Percentiles rank a stretch among this genome's conserved stretches.
Conservation (phyloP, 2,888 invertebrate genomes). For the Tetragnatha montana region DNA sequence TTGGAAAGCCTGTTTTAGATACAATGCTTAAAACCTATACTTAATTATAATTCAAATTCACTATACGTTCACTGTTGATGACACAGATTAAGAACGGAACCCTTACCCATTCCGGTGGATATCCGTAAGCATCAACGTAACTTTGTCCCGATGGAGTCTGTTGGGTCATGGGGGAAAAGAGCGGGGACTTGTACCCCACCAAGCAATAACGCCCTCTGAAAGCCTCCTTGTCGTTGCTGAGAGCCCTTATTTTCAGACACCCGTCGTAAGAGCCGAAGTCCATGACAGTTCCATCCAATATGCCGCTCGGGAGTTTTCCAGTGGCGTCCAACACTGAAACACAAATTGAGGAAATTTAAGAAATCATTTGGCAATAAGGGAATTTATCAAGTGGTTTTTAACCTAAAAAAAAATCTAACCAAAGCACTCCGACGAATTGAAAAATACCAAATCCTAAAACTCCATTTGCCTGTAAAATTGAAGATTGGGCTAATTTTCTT, state of each 20-base stretch:
- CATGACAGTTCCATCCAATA: conserved; percentile 75
- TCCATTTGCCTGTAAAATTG: too few relatives aligned
- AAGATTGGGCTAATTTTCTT: too few relatives aligned
- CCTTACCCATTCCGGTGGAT: conserved; percentile 62
- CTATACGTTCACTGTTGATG: neutral
- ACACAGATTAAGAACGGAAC: neutral
- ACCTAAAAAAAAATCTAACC: too few relatives aligned
- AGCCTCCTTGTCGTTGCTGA: conserved; percentile 68
- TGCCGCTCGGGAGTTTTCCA: conserved; percentile 74
- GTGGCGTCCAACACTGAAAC: conserved; percentile 65
- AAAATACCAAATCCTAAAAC: too few relatives aligned
- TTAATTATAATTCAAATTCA: neutral
- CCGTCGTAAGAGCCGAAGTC: conserved; percentile 76
- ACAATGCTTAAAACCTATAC: neutral
- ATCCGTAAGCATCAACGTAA: conserved; percentile 50
- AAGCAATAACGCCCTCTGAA: conserved; percentile 74
- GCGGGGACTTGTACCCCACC: conserved; percentile 57
- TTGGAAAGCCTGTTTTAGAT: neutral
- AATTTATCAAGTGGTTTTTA: too few relatives aligned
- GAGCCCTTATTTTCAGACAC: conserved; percentile 73
- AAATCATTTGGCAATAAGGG: too few relatives aligned
- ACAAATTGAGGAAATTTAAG: neutral
- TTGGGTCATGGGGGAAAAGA: conserved; percentile 14
- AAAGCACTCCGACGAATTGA: too few relatives aligned
- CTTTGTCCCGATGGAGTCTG: conserved; percentile 22